Conservation (phyloP, 2,797 vertebrate species). For the Schizopygopsis malacanthus region DNA sequence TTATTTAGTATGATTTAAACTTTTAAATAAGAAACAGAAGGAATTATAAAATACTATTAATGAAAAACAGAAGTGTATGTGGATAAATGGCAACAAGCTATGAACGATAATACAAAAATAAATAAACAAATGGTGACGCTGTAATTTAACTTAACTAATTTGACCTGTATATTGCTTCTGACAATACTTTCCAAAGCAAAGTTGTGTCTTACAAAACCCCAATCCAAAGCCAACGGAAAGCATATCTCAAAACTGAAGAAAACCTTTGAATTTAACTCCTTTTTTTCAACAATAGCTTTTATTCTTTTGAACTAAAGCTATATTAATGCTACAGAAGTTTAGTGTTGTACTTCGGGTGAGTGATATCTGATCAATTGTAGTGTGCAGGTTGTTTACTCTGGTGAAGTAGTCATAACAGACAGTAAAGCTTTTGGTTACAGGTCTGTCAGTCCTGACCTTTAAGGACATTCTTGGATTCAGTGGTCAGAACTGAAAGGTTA, state of each 20-base stretch:
- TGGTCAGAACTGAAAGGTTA: constrained; percentile 23
- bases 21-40: constrained; percentile 95
- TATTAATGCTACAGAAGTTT: not conserved
- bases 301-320: not conserved
- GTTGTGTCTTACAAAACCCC: not conserved
- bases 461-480: not conserved
- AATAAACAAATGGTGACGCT: not conserved
- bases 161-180: not conserved
- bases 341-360: not conserved
- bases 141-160: not conserved
- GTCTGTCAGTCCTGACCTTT: constrained; percentile 5
- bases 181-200: not conserved
- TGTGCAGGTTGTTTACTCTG: not conserved
- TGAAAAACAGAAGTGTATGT: constrained; percentile 94
- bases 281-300: not conserved
- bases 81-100: constrained; percentile 79
- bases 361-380: not conserved
- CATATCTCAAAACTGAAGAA: not conserved
- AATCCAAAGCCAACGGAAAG: no score
- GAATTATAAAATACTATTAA: constrained; percentile 97
- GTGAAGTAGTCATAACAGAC: not conserved
- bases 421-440: constrained; percentile 25
- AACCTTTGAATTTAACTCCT: not conserved
- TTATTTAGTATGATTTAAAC: constrained; percentile 71
- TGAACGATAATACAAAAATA: not conserved